Percentiles rank a stretch among this genome's conserved stretches.
Conservation (phyloP, 2,113 vertebrate genomes). For the Chamaetylas fuelleborni region DNA sequence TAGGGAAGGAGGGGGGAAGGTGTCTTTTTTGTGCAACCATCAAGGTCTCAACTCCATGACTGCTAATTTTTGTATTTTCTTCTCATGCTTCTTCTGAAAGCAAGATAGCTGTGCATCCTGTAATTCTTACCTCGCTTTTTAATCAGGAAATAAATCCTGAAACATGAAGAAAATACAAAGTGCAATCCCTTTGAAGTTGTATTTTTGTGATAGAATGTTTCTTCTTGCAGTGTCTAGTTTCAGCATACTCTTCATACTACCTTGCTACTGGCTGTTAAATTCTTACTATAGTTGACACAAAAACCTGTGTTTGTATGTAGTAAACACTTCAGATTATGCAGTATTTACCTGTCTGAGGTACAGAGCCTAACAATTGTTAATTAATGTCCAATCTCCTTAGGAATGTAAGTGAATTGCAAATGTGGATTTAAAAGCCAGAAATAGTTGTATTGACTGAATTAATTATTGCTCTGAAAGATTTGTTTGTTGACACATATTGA, state of each 20-base stretch:
- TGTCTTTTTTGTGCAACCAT: background rate
- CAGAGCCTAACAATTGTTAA: background rate
- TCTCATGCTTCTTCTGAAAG: background rate
- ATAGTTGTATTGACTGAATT: background rate
- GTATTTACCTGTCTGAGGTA: background rate
- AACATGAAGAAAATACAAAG: background rate
- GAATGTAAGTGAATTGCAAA: background rate
- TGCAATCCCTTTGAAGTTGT: rapidly evolving
- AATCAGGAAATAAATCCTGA: background rate
- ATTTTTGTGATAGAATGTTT: background rate
- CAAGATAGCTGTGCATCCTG: background rate
- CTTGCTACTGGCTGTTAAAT: background rate
- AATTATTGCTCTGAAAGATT: background rate
- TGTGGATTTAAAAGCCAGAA: background rate
- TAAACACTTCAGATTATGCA: background rate
- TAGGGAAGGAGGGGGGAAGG: too few species aligned
- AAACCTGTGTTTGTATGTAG: background rate
- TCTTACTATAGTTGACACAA: background rate
- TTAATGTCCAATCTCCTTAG: background rate
- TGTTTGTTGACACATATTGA: background rate
- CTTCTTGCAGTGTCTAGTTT: background rate
- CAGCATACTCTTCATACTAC: background rate
- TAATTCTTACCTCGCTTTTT: background rate
- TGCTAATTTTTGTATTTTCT: background rate
- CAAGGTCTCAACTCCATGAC: background rate